These are phyloP conservation scores for Latrodectus hesperus DNA, from an alignment of 2,888 invertebrate genomes.

Conservation along the genomic window DNA sequence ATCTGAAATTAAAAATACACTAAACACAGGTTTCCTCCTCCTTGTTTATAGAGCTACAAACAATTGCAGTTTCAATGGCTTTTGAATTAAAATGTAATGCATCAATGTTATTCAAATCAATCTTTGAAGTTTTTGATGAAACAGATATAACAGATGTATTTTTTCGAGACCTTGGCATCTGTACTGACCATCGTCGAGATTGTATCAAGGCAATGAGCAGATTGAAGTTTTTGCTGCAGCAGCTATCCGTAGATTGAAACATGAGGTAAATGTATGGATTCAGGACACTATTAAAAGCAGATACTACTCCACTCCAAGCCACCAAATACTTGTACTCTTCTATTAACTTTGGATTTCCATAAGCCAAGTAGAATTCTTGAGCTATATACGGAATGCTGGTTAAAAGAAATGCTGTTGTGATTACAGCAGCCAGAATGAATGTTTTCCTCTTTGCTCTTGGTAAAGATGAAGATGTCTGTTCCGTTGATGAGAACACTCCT, in stretches of 20 bases:
- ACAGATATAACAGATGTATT: conserved; percentile 5
- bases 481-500: conserved; percentile 14
- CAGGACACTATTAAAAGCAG: conserved; percentile 67
- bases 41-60: not conserved
- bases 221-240: not conserved
- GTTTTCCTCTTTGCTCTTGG: conserved; percentile 75
- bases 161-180: not conserved
- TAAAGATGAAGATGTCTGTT: conserved; percentile 67
- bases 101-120: not conserved
- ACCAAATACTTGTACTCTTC: conserved; percentile 33
- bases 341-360: conserved; percentile 10
- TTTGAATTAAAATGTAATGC: not conserved
- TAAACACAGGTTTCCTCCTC: not conserved
- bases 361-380: conserved; percentile 61
- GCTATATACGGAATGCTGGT: conserved; percentile 54
- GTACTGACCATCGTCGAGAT: conserved; percentile 8
- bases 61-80: not conserved
- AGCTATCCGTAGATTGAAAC: conserved; percentile 56
- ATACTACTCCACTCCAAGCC: conserved; percentile 66
- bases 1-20: not conserved
- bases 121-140: not conserved
- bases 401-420: conserved; percentile 35
- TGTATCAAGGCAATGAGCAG: not conserved
- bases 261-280: conserved; percentile 68
- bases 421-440: conserved; percentile 74